Conservation (phyloP, 2,888 invertebrate species). For the Eupithecia centaureata region DNA sequence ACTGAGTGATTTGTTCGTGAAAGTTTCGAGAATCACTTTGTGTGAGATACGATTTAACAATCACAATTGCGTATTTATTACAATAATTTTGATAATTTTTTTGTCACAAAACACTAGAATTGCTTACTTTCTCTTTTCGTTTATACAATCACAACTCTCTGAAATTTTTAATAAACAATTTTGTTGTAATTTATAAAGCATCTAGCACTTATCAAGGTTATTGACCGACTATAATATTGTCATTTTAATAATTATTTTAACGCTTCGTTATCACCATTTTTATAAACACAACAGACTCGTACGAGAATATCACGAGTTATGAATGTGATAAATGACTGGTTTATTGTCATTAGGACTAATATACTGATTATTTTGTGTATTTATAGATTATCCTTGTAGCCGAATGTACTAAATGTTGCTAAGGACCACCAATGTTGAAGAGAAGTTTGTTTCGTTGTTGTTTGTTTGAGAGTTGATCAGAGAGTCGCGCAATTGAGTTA, state of each 20-base stretch:
- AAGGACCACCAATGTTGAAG: neutral
- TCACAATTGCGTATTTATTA: neutral
- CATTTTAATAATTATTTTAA: neutral
- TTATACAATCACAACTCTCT: too few species aligned
- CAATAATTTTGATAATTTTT: neutral
- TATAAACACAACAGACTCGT: constrained; percentile 14
- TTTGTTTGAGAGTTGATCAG: neutral
- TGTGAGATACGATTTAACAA: neutral
- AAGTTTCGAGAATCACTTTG: constrained; percentile 1
- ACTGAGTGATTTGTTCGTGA: constrained; percentile 6
- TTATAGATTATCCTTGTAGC: constrained; percentile 19
- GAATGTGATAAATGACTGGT: constrained; percentile 23
- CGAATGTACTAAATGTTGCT: neutral
- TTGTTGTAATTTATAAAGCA: too few species aligned
- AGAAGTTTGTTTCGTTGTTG: neutral
- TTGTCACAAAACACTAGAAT: neutral
- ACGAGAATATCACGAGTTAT: constrained; percentile 15
- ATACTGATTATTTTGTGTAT: constrained; percentile 20
- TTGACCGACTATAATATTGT: neutral
- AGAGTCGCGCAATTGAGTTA: neutral
- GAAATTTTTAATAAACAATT: too few species aligned
- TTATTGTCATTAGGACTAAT: constrained; percentile 24
- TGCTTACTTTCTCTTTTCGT: neutral
- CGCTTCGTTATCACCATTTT: neutral
- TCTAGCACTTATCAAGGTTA: neutral